Conservation (phyloP, 2,888 invertebrate species). For the Acronicta aceris region DNA sequence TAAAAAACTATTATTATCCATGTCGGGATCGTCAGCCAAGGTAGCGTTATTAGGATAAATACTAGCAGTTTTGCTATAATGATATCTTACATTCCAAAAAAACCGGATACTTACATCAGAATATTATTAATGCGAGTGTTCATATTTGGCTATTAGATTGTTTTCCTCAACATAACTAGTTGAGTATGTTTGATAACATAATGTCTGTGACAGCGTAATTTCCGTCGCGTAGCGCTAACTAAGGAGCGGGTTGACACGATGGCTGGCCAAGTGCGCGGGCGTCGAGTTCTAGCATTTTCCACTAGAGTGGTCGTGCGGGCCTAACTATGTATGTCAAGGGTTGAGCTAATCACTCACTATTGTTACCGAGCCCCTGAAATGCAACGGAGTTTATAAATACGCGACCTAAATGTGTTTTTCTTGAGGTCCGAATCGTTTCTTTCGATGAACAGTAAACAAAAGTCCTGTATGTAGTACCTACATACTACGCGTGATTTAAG, state of each 20-base stretch:
- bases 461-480: neutral
- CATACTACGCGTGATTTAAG: constrained; percentile 26
- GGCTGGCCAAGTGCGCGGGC: constrained; percentile 64
- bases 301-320: constrained; percentile 81
- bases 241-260: constrained; percentile 57
- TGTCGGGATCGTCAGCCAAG: neutral
- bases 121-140: neutral
- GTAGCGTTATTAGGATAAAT: neutral
- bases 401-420: constrained; percentile 59
- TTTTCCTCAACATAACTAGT: constrained; percentile 31
- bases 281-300: constrained; percentile 84
- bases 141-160: constrained; percentile 2
- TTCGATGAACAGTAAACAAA: constrained; percentile 21
- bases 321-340: constrained; percentile 86
- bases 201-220: constrained; percentile 59
- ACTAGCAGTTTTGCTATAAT: neutral
- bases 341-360: constrained; percentile 83
- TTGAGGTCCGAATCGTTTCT: constrained; percentile 26
- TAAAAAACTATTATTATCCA: neutral
- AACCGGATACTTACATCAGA: neutral
- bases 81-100: neutral
- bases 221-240: constrained; percentile 60
- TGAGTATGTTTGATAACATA: constrained; percentile 26
- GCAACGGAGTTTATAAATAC: constrained; percentile 62
- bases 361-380: constrained; percentile 82